phyloP scores from a whole-genome alignment of 2,113 vertebrate genomes.

The Ochotona princeps region DNA sequence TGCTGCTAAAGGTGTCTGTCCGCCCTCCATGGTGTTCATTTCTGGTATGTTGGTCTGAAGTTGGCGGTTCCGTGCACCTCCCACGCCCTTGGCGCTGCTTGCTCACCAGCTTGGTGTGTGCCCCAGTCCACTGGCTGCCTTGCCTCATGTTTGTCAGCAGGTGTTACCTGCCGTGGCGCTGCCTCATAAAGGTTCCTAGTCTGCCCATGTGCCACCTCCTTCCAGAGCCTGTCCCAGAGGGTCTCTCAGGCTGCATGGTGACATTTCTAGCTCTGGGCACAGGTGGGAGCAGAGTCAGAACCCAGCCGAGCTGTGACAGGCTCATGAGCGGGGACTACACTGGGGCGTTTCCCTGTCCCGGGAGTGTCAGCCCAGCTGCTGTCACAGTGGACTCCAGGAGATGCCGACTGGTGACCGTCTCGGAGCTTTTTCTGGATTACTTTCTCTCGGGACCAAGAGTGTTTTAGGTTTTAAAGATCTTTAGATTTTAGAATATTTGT shows the following conservation, averaged over 20 bases:
- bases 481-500: no score
- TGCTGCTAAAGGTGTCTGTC: rapidly evolving
- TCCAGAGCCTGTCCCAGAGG: not conserved
- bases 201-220: not conserved
- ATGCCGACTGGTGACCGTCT: not conserved
- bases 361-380: not conserved
- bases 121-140: not conserved
- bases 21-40: not conserved
- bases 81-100: no score
- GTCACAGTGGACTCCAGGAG: rapidly evolving
- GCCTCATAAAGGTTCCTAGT: no score
- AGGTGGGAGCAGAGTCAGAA: not conserved
- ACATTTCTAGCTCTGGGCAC: not conserved
- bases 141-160: not conserved
- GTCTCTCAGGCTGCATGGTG: no score
- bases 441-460: not conserved
- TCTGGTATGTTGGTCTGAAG: no score
- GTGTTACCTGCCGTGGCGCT: no score
- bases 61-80: no score
- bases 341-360: not conserved
- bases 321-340: rapidly evolving
- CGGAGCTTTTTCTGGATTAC: rapidly evolving
- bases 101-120: no score
- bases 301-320: not conserved
- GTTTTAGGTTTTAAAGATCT: no score